Base-by-base conservation (phyloP, 2,797 vertebrate genomes). In the Atherinosoma microstoma region DNA sequence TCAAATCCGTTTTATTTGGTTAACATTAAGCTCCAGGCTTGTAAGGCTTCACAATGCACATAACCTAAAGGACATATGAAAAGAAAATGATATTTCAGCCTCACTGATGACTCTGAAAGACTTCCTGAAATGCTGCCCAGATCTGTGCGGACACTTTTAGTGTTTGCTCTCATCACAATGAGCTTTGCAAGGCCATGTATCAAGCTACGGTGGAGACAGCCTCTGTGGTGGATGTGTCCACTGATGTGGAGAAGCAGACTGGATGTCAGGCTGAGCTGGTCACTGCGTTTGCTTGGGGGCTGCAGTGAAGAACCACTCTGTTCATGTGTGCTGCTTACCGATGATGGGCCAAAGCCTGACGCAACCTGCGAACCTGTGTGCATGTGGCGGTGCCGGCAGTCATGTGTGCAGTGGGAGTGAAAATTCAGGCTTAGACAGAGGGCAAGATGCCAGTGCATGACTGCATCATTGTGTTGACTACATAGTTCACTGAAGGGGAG, bases 401-500 rank as follows among this genome's bases (percentile, higher is more conserved):
- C 79, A 78, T 86, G 80, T 88, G 80, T 84, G 83, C 73, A 59
- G 84, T 82, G 86, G 87, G 86, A 85, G 91, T 82, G 75, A 78
- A 80, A 80, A 84, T 89, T 83, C 78, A 78, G 78, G 64, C 83
- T 89, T 82, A 89, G 85, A 87, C 87, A 87, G 84, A 79, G 85
- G 85, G 87, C 78, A 82, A 75, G 84, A 85, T 80, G 86, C 87
- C 87, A 87, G 84, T 80, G 86, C 85, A 80, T 82, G 85, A 90
- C 87, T 91, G 87, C 89, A 84, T 91, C 86, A 91, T 92, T 91
- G 87, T 93, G 86, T 88, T 87, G 85, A 87, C 87, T 90, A 80
- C 89, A 75, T 87, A 90, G 91, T 91, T 91, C 89, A 92, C 83
- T 93, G 93, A 93, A 93, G 87, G 83, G 88, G 79, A 92, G 89